Evolutionary conservation across 2,113 vertebrate genomes (phyloP), one percentile per base, ranked within the genome.

Genomic region (Sylvilagus bachmani): DNA sequence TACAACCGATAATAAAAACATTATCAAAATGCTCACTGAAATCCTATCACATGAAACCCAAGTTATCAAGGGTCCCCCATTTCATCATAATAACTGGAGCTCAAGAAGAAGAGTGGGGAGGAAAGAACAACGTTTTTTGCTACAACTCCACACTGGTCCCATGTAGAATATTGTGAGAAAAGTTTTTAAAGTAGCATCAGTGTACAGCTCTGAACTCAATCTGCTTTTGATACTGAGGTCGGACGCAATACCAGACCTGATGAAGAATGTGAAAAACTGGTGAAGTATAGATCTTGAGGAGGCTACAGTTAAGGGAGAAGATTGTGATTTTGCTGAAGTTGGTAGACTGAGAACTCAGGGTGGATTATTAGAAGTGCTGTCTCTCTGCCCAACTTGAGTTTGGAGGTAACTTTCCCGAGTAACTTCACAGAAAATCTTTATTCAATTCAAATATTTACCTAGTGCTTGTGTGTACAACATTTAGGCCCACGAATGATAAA

Each of bases 111-210:
- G 19, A 33, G 19, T 58, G 17, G 22, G 6, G n/a, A 29, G 53
- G 13, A 55, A 84, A 71, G 31, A 27, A 75, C 24, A 22, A 82
- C 64, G 27, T 1, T 61, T 64, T 58, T 80, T 66, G 33, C 64
- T 79, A 38, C 7, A 78, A n/a, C 5, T 53, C 24, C 10, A 13
- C 61, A 86, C 36, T 25, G 10, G 24, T 38, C 12, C 33, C 75
- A 53, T n/a, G 24, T 82, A 75, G 58, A 92, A 25, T 81, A 92
- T 66, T 93, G 82, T 80, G 49, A 21, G 22, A 82, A 91, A 79
- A 25, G 25, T 31, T 86, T 70, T 29, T 3, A 55, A 13, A 82
- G 75, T 69, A 86, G 83, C 22, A 79, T 31, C 6, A 29, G 4
- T 3, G n/a, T 62, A 22, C 1, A 33, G 21, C 58, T 69, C 24